Conservation (phyloP, 1,140 invertebrate species). For the Papilio dardanus region DNA sequence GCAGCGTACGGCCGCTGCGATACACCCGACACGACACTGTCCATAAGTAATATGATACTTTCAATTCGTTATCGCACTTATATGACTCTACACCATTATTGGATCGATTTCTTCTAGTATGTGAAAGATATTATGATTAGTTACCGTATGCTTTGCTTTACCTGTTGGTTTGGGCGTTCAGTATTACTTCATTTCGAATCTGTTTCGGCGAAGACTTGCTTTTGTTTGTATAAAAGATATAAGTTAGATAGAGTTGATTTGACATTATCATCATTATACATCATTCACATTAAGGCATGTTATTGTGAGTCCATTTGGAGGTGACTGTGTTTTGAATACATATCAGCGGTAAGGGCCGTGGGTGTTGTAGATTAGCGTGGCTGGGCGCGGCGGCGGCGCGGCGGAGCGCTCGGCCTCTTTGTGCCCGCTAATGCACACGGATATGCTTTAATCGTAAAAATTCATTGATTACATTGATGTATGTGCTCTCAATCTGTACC, state of each 20-base stretch:
- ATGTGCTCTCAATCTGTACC: neutral
- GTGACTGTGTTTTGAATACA: slow-evolving; percentile 2
- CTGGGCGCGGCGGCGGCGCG: too few relatives aligned
- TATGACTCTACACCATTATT: slow-evolving; percentile 14
- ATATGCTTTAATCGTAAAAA: slow-evolving; percentile 46
- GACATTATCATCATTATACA: neutral
- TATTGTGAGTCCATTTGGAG: slow-evolving; percentile 8
- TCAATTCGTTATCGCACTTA: slow-evolving; percentile 13
- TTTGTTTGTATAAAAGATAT: neutral
- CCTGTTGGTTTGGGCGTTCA: neutral
- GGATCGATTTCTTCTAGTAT: neutral
- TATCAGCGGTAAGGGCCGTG: slow-evolving; percentile 41
- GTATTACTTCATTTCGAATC: neutral
- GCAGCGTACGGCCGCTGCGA: slow-evolving; percentile 23
- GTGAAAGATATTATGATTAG: neutral
- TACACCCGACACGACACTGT: neutral
- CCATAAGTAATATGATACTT: slow-evolving; percentile 22
- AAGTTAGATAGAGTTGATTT: neutral
- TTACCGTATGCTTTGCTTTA: neutral
- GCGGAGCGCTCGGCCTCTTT: slow-evolving; percentile 30
- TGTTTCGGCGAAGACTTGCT: neutral
- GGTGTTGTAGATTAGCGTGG: slow-evolving; percentile 57
- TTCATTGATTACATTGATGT: slow-evolving; percentile 34
- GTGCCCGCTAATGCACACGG: slow-evolving; percentile 51
- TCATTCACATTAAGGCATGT: neutral